phyloP scores from a whole-genome alignment of 2,888 invertebrate genomes.

The Acronicta alni region DNA sequence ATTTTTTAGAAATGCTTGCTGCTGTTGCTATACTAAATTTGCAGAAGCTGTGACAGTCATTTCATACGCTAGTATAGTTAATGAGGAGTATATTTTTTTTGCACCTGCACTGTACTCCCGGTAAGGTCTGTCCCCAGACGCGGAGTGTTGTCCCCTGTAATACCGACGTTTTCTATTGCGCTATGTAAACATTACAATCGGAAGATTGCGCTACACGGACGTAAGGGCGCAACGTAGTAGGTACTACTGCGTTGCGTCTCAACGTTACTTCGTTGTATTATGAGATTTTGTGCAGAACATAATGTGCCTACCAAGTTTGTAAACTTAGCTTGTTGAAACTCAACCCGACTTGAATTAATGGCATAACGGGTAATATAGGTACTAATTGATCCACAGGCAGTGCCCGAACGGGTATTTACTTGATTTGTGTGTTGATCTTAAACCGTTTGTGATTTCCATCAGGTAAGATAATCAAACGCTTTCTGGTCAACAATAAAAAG shows the following conservation, averaged over 20 bases:
- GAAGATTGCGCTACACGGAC: conserved; percentile 52
- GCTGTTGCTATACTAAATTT: too few species aligned
- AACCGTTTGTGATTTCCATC: too few species aligned
- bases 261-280: conserved; percentile 3
- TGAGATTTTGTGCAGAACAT: neutral
- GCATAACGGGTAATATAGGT: too few species aligned
- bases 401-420: too few species aligned
- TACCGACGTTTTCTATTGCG: conserved; percentile 62
- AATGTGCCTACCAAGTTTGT: too few species aligned
- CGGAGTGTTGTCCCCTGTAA: conserved; percentile 43
- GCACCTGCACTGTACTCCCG: conserved; percentile 23
- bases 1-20: too few species aligned
- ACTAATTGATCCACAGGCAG: too few species aligned
- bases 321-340: too few species aligned
- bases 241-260: neutral
- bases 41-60: neutral
- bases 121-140: conserved; percentile 25
- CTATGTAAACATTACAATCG: conserved; percentile 60
- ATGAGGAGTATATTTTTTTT: conserved; percentile 1
- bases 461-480: neutral
- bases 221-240: conserved; percentile 5
- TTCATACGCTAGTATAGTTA: neutral
- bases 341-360: too few species aligned
- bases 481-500: neutral
- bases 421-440: too few species aligned